Evolutionary conservation across 2,888 invertebrate genomes (phyloP), one percentile per base, ranked within the genome.

Genomic region (Phymatocera aterrima): DNA sequence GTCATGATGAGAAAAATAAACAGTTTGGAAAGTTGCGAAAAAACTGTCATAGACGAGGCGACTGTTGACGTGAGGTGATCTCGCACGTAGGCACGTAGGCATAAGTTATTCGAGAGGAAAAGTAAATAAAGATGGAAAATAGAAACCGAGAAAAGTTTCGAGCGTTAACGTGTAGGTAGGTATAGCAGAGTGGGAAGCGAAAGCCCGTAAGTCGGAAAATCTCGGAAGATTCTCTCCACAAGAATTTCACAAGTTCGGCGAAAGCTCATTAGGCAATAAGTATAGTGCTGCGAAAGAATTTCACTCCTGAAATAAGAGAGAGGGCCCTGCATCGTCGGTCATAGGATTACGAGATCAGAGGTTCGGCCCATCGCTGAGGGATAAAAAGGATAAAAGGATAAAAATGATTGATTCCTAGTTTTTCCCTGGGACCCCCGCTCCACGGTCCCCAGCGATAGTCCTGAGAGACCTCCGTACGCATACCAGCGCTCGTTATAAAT

Each of bases 321-420:
- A 64, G 28, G 57, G 57, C 43, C 43, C 15, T 57, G 57, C 43
- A 43, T 72, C 51, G 15, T 72, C 51, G 70, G 48, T 51, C 51
- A n/a, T n/a, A 34, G 48, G 34, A 72, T 51, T 48, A 48, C 31
- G 48, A 72, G 31, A 51, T 51, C 51, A 51, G 70, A 31, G 31
- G 34, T 31, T n/a, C 28, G 18, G 70, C 24, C 70, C 31, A 51
- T 72, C 70, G 34, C 70, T 28, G 3, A 51, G 31, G 70, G 48
- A 48, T 72, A 72, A 72, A 51, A 72, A 10, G 70, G 51, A 72
- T 72, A 72, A 51, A 72, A 10, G 70, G 51, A 72, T 72, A 31
- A 72, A 72, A 72, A 72, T 72, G 70, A 72, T 72, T 72, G 70
- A 72, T 72, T 72, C 34, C 51, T n/a, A 8, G 70, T 48, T 24